phyloP scores from a whole-genome alignment of 1,140 invertebrate genomes.

The Limonius californicus region DNA sequence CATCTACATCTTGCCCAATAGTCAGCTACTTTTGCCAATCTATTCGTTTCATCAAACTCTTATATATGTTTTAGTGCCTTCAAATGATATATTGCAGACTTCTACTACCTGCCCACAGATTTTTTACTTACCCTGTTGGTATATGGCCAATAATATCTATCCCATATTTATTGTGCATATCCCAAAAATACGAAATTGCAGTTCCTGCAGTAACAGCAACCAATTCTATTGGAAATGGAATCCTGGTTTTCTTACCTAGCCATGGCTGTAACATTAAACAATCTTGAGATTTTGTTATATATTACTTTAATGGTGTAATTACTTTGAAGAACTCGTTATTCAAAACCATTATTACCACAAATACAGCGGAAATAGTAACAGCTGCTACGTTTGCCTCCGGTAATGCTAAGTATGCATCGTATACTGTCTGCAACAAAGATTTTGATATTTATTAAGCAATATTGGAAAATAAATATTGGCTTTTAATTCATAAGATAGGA shows the following conservation, averaged over 20 bases:
- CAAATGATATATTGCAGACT: too few species aligned
- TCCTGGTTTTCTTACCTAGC: slow-evolving; percentile 63
- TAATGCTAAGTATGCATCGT: slow-evolving; percentile 61
- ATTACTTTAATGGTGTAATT: too few species aligned
- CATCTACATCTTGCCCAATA: too few species aligned
- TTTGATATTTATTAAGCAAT: too few species aligned
- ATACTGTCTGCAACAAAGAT: slow-evolving; percentile 62
- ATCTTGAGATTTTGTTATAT: background rate
- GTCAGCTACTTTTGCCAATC: too few species aligned
- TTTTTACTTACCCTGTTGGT: slow-evolving; percentile 77
- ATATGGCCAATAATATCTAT: slow-evolving; percentile 70
- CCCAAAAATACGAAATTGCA: slow-evolving; percentile 58
- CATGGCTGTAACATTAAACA: slow-evolving; percentile 72
- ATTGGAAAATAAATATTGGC: too few species aligned
- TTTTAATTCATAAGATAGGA: too few species aligned
- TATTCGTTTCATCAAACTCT: too few species aligned
- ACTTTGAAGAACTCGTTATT: slow-evolving; percentile 81
- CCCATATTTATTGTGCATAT: slow-evolving; percentile 56
- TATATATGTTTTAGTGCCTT: too few species aligned
- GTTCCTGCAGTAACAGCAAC: slow-evolving; percentile 77
- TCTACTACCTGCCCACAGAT: too few species aligned
- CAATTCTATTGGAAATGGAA: slow-evolving; percentile 86
- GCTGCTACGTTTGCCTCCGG: slow-evolving; percentile 61
- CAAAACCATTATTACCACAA: slow-evolving; percentile 65
- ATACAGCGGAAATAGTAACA: slow-evolving; percentile 63